These are phyloP conservation scores for Notiomystis cincta DNA, from an alignment of 2,113 vertebrate species.

Conservation along the genomic window DNA sequence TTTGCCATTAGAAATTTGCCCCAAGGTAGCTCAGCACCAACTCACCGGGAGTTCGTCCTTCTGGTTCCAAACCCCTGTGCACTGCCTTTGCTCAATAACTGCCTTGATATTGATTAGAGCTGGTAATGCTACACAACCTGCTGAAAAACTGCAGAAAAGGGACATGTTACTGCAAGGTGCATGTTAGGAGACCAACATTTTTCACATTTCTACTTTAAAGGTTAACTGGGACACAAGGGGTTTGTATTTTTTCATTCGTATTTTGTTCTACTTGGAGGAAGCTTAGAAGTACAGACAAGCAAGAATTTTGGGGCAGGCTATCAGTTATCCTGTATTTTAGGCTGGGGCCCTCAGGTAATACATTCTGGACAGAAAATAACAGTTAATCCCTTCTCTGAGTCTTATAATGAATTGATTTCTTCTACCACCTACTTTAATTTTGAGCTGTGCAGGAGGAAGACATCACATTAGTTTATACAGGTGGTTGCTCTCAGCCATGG, in stretches of 20 bases:
- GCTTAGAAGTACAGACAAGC: background rate
- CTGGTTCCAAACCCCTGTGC: constrained; percentile 86
- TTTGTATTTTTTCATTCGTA: background rate
- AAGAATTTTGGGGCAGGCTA: background rate
- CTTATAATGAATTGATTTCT: background rate
- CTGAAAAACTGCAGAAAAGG: constrained; percentile 77
- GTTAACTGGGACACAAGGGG: background rate
- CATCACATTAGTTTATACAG: background rate
- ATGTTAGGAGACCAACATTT: background rate
- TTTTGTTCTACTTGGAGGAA: background rate
- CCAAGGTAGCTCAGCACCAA: background rate
- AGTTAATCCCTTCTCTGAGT: background rate
- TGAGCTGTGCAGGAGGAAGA: background rate
- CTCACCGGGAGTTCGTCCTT: constrained; percentile 85
- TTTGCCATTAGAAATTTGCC: background rate
- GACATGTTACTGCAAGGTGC: background rate
- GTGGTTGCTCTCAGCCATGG: background rate
- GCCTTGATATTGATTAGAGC: constrained; percentile 86
- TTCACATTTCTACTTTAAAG: background rate
- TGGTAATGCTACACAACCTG: constrained; percentile 83
- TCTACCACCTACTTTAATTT: background rate
- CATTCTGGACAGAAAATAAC: background rate
- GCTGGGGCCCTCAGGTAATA: background rate
- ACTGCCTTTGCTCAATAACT: constrained; percentile 85
- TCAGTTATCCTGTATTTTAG: background rate